Evolutionary conservation across 2,113 vertebrate genomes (phyloP).

Genomic region (Hippoglossus stenolepis): DNA sequence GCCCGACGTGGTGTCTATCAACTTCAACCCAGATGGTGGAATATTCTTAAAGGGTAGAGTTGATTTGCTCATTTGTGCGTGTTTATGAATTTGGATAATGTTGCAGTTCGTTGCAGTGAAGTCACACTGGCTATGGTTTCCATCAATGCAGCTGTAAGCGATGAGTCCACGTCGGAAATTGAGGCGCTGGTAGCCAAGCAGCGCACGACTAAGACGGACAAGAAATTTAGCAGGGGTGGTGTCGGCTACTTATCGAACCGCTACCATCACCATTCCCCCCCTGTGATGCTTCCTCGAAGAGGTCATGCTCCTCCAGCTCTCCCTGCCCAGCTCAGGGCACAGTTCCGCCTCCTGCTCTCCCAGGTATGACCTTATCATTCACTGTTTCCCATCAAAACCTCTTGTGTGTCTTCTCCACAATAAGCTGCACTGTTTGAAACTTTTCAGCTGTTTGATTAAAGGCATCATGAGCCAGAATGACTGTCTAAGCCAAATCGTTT

Average conservation of each 20-base stretch:
- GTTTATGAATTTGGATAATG: neutral
- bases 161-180: constrained; percentile 86
- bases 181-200: constrained; percentile 88
- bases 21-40: constrained; percentile 67
- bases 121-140: neutral
- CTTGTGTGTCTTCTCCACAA: neutral
- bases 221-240: constrained; percentile 15
- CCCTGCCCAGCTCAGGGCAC: constrained; percentile 84
- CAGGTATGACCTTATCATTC: constrained; percentile 41
- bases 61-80: neutral
- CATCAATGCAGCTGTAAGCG: constrained; percentile 81
- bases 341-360: constrained; percentile 86
- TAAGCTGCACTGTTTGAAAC: neutral
- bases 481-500: neutral
- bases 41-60: constrained; percentile 83
- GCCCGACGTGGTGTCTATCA: constrained; percentile 87
- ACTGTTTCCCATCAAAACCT: too few relatives aligned
- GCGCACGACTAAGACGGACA: constrained; percentile 56
- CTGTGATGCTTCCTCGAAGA: constrained; percentile 67
- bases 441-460: neutral
- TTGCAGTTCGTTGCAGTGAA: neutral
- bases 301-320: constrained; percentile 75
- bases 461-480: neutral
- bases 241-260: neutral
- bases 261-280: neutral